Evolutionary conservation across 1,140 invertebrate genomes (phyloP), one percentile per base, ranked within the genome.

Genomic region (Pectinophora gossypiella): DNA sequence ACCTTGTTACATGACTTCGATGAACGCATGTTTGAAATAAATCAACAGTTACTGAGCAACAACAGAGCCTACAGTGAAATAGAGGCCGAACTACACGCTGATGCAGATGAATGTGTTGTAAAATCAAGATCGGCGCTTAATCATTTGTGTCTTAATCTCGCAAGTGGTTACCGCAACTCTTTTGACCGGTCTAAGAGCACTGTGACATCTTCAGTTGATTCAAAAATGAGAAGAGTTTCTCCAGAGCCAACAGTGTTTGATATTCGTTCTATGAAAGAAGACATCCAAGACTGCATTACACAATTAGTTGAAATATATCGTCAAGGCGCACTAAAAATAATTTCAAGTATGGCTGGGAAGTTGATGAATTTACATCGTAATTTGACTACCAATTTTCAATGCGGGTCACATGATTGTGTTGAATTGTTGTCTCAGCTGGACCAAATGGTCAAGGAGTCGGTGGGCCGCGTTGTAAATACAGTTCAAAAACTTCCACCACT

Each of bases 1-100:
- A 63, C 71, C 27, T 53, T 83, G 23, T 32, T 83, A 10, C 67
- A 80, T 47, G 70, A 82, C 23, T 80, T 83, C 52, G 82, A 85
- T 61, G 64, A 78, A 52, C 59, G 58, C 5, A 73, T 73, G 1
- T 82, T 73, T 59, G 73, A 76, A 44, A 73, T 81, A 19, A 85
- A 85, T 61, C 76, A 82, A 52, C 82, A 85, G 49, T 47, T 83
- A 43, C 40, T 82, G 9, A 82, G 74, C 55, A 85, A 85, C 53
- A 62, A 38, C 19, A 67, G 74, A 56, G 71, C 73, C 6, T 80
- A 76, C 51, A 43, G 56, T 13, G 67, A 80, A 47, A 54, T 83
- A 22, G 72, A 72, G 48, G 68, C 57, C 10, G 64, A 72, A 35
- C 59, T 85, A 44, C 64, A 62, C 13, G 48, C 56, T 18, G 73